These are phyloP conservation scores for Solea senegalensis DNA, from an alignment of 2,113 vertebrate genomes.

Conservation along the genomic window DNA sequence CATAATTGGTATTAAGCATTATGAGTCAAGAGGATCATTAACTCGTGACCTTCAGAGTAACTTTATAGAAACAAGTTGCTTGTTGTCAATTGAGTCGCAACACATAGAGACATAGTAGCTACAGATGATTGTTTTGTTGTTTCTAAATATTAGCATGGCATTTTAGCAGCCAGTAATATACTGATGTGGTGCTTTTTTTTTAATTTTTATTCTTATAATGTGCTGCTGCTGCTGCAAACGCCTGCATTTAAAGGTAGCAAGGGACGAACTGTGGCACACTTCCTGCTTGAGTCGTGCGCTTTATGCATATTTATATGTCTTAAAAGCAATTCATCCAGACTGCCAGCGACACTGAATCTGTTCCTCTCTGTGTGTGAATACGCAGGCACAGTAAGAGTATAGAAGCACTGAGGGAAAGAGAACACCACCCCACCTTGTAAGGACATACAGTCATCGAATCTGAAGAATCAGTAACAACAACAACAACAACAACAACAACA, in stretches of 20 bases:
- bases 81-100: background rate
- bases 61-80: slow-evolving; percentile 9
- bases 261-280: background rate
- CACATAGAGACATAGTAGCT: slow-evolving; percentile 5
- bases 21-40: slow-evolving; percentile 9
- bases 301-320: background rate
- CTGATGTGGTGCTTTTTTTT: slow-evolving; percentile 18
- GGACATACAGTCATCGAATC: slow-evolving; percentile 65
- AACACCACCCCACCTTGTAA: slow-evolving; percentile 63
- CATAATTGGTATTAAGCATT: background rate
- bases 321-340: background rate
- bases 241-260: slow-evolving; percentile 21
- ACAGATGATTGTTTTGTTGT: slow-evolving; percentile 1
- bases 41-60: background rate
- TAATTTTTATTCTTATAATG: background rate
- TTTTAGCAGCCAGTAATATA: slow-evolving; percentile 20
- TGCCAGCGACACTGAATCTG: slow-evolving; percentile 15
- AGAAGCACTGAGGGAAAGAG: slow-evolving; percentile 76
- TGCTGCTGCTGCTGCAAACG: background rate
- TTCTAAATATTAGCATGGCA: slow-evolving; percentile 40
- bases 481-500: slow-evolving; percentile 51
- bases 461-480: slow-evolving; percentile 64
- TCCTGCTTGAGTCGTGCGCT: slow-evolving; percentile 8
- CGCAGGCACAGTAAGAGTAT: slow-evolving; percentile 73
- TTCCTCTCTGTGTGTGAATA: slow-evolving; percentile 41